Evolutionary conservation across 2,113 vertebrate species (phyloP).

Genomic region (Syngnathoides biaculeatus): DNA sequence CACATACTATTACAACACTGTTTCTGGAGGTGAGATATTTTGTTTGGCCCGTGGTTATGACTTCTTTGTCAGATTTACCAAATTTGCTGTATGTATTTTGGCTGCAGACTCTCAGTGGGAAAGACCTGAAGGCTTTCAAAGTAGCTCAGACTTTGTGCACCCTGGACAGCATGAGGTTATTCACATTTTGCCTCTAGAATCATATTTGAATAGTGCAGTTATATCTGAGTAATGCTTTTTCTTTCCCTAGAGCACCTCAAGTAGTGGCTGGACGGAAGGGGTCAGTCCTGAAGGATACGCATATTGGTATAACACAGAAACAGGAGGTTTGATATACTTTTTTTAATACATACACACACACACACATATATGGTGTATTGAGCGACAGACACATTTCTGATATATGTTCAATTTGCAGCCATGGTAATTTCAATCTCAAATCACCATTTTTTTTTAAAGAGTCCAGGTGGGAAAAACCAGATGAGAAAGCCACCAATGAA

Average conservation of each 20-base stretch:
- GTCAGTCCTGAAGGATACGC: slow-evolving; percentile 84
- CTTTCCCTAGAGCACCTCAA: slow-evolving; percentile 41
- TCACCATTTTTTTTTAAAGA: slow-evolving; percentile 73
- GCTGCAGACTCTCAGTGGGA: slow-evolving; percentile 72
- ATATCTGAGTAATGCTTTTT: neutral
- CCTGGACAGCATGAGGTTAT: slow-evolving; percentile 39
- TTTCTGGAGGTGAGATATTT: slow-evolving; percentile 81
- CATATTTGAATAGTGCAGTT: neutral
- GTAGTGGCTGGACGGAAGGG: slow-evolving; percentile 81
- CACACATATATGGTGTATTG: too few species aligned
- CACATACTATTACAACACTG: slow-evolving; percentile 86
- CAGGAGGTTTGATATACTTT: slow-evolving; percentile 82
- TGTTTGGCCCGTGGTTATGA: neutral
- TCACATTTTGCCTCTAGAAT: neutral
- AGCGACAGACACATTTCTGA: neutral
- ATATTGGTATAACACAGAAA: slow-evolving; percentile 91
- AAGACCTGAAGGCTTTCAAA: slow-evolving; percentile 50
- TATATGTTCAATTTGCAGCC: neutral
- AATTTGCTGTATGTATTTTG: neutral
- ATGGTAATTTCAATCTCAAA: neutral
- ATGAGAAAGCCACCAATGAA: slow-evolving; percentile 50
- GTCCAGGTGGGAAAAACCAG: slow-evolving; percentile 90
- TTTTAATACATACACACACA: too few species aligned
- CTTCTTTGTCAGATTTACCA: neutral
- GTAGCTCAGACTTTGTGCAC: slow-evolving; percentile 11